Percentiles rank a stretch among this genome's conserved stretches.
Evolutionary conservation across 2,113 vertebrate species (phyloP).

Genomic region (Pipra filicauda): DNA sequence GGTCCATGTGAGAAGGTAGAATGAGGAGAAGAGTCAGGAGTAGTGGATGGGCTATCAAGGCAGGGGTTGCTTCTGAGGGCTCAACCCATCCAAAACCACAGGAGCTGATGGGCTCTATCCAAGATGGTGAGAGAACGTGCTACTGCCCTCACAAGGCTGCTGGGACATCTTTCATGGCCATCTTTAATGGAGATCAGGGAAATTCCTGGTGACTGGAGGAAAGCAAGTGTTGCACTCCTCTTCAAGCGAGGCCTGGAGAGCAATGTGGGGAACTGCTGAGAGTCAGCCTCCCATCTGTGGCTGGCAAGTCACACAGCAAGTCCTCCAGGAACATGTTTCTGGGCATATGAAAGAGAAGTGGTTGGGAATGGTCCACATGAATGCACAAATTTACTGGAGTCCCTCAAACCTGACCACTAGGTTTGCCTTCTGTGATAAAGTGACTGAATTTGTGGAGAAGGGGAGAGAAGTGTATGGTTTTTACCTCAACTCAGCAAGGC

Average conservation of each 20-base stretch:
- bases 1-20: neutral
- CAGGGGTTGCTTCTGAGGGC: neutral
- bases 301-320: fast-evolving
- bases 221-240: neutral
- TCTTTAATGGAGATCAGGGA: neutral
- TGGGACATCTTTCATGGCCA: neutral
- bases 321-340: neutral
- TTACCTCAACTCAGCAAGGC: neutral
- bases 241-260: neutral
- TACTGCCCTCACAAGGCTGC: neutral
- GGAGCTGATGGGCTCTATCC: neutral
- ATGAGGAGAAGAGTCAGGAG: neutral
- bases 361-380: fast-evolving
- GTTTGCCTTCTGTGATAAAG: neutral
- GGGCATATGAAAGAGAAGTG: neutral
- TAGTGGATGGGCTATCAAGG: fast-evolving
- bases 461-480: neutral
- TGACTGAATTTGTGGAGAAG: neutral
- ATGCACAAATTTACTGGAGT: neutral
- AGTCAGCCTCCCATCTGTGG: neutral
- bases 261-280: neutral
- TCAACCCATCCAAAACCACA: neutral
- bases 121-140: neutral
- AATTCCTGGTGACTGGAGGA: neutral
- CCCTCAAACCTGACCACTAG: neutral